Percentiles rank a stretch among this genome's conserved stretches.
Conservation (phyloP, 2,888 invertebrate species). For the Acleris sparsana region DNA sequence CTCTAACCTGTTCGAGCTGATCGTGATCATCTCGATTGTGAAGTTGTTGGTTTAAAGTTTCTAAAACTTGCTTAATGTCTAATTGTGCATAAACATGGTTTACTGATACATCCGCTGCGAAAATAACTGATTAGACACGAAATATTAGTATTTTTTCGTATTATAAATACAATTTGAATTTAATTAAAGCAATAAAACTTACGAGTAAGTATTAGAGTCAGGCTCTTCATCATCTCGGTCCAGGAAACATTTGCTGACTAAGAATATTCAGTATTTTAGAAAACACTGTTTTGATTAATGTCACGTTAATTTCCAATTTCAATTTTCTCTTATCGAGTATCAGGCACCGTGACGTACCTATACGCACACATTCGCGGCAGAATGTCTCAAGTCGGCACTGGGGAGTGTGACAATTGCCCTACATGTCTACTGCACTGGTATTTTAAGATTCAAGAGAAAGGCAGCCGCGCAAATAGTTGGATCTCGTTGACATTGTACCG, state of each 20-base stretch:
- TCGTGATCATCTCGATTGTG: constrained; percentile 25
- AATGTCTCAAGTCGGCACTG: not conserved
- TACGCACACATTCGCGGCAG: constrained; percentile 33
- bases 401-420: not conserved
- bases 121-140: constrained; percentile 31
- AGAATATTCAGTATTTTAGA: constrained; percentile 49
- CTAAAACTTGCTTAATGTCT: constrained; percentile 38
- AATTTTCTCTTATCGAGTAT: constrained; percentile 64
- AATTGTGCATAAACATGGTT: constrained; percentile 12
- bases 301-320: constrained; percentile 70
- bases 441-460: constrained; percentile 36
- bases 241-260: constrained; percentile 47
- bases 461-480: constrained; percentile 26
- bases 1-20: constrained; percentile 13
- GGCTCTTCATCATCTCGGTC: constrained; percentile 54
- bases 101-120: constrained; percentile 28
- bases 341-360: not conserved
- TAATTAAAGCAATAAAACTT: constrained; percentile 32
- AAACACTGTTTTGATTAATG: constrained; percentile 48
- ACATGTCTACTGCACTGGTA: constrained; percentile 28
- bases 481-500: constrained; percentile 43
- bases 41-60: constrained; percentile 36
- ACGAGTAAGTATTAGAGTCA: constrained; percentile 49
- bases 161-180: not conserved
- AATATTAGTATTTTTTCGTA: not conserved